phyloP scores from a whole-genome alignment of 2,888 invertebrate genomes.

The Phalera bucephala region DNA sequence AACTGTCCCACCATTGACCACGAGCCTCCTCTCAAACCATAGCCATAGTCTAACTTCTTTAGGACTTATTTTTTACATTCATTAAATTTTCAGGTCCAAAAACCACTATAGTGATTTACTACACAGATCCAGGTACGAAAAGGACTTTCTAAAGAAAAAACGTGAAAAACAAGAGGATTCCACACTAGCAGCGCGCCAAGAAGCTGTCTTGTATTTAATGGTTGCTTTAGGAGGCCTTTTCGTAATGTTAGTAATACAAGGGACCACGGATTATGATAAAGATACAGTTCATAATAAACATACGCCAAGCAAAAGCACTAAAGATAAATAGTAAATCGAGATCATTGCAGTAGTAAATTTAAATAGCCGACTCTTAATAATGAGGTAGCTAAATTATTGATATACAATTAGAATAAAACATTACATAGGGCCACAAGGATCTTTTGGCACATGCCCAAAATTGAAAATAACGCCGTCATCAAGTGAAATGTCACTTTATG shows the following conservation, averaged over 20 bases:
- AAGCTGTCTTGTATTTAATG: slow-evolving; percentile 45
- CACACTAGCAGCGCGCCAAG: slow-evolving; percentile 40
- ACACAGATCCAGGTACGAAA: slow-evolving; percentile 50
- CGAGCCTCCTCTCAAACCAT: neutral
- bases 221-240: slow-evolving; percentile 44
- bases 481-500: no score
- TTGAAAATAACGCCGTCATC: no score
- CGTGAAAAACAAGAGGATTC: slow-evolving; percentile 28
- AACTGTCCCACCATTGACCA: neutral
- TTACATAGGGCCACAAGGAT: no score
- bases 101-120: slow-evolving; percentile 77
- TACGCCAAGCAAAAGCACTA: neutral
- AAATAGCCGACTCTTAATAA: no score
- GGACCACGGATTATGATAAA: slow-evolving; percentile 54
- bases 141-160: slow-evolving; percentile 40
- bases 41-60: no score
- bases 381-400: no score
- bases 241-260: slow-evolving; percentile 41
- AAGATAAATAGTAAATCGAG: no score
- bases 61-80: neutral
- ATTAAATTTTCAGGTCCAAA: slow-evolving; percentile 61
- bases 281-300: slow-evolving; percentile 21
- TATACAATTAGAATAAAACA: no score
- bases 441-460: no score
- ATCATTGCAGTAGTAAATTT: no score